phyloP scores from a whole-genome alignment of 1,140 invertebrate genomes.

The Drosophila pectinifera region DNA sequence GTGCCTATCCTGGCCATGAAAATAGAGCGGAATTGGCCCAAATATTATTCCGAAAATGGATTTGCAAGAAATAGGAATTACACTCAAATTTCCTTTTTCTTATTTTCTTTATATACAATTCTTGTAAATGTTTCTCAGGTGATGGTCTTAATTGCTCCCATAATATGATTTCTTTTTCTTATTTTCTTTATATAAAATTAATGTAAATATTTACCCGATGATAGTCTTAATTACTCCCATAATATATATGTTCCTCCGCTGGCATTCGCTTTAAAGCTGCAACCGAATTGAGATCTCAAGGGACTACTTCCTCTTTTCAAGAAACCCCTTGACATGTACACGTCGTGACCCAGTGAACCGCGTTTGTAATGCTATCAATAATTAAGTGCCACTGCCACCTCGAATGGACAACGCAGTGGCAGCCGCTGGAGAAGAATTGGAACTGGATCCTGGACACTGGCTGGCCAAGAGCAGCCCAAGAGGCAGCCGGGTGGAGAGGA shows the following conservation, averaged over 20 bases:
- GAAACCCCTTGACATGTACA: constrained; percentile 49
- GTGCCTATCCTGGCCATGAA: no score
- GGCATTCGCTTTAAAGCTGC: neutral
- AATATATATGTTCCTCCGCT: neutral
- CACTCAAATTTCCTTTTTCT: no score
- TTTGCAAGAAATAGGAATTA: no score
- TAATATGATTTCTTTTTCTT: no score
- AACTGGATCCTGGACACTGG: constrained; percentile 3
- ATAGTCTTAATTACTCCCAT: no score
- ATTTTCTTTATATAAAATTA: no score
- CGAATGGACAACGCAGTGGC: constrained; percentile 41
- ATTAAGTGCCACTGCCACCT: constrained; percentile 81
- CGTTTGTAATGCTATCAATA: constrained; percentile 81
- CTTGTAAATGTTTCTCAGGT: no score
- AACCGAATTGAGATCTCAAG: constrained; percentile 51
- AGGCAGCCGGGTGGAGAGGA: neutral
- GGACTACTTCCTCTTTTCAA: neutral
- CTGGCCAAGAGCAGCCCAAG: neutral
- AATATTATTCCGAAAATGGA: no score
- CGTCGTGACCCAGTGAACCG: constrained; percentile 70
- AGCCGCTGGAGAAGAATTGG: constrained; percentile 15
- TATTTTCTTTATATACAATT: no score
- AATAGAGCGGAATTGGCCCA: no score
- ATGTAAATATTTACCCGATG: no score
- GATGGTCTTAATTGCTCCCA: no score